A percentile compares a stretch with the other conserved stretches of the same genome.
Conservation (phyloP, 2,888 invertebrate genomes). For the Timandra comae region DNA sequence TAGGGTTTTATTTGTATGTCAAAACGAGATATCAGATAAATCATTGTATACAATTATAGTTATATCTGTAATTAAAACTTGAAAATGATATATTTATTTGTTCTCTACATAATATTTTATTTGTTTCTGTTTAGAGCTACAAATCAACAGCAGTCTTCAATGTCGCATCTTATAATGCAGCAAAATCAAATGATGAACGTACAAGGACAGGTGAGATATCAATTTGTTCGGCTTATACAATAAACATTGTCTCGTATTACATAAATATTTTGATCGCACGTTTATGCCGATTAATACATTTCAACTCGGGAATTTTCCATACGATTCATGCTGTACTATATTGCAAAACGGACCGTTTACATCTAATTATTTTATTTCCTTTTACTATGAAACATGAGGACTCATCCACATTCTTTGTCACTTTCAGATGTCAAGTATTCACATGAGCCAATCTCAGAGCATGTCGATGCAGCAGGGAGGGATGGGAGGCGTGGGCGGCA, state of each 20-base stretch:
- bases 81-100: no score
- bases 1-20: no score
- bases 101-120: constrained; percentile 1
- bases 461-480: constrained; percentile 69
- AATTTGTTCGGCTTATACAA: constrained; percentile 1
- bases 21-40: no score
- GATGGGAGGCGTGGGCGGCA: constrained; percentile 40
- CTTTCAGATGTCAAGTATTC: constrained; percentile 80
- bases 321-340: no score
- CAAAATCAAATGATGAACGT: constrained; percentile 75
- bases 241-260: constrained; percentile 1
- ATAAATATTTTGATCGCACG: constrained; percentile 1
- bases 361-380: no score
- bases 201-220: constrained; percentile 61
- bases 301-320: no score
- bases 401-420: no score
- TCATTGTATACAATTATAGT: no score
- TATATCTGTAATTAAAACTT: no score
- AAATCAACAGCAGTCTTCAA: constrained; percentile 69
- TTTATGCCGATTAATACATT: no score
- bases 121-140: constrained; percentile 42
- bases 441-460: constrained; percentile 83
- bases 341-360: no score
- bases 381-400: no score
- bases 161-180: constrained; percentile 72